Conservation (phyloP, 2,888 invertebrate genomes). For the Phania funesta region DNA sequence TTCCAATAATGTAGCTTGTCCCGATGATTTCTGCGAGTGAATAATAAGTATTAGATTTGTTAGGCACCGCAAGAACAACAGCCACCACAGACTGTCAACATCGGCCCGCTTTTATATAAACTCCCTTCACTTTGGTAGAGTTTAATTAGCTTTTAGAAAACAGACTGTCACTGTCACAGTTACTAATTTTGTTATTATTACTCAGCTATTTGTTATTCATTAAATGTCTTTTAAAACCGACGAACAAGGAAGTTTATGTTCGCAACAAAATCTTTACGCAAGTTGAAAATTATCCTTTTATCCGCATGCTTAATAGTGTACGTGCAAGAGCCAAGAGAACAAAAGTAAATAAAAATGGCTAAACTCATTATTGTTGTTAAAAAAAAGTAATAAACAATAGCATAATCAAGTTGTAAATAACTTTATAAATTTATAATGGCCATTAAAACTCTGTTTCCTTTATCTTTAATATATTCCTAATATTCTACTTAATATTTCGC, state of each 20-base stretch:
- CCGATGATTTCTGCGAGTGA: too few relatives aligned
- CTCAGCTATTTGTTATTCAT: slow-evolving; percentile 59
- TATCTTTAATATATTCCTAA: background rate
- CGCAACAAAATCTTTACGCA: slow-evolving; percentile 74
- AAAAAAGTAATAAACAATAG: background rate
- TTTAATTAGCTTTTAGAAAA: too few relatives aligned
- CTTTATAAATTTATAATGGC: slow-evolving; percentile 20
- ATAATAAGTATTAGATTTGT: too few relatives aligned
- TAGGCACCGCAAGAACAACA: too few relatives aligned
- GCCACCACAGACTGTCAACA: too few relatives aligned
- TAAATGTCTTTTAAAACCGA: slow-evolving; percentile 15
- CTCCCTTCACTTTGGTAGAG: too few relatives aligned
- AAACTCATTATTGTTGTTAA: slow-evolving; percentile 28
- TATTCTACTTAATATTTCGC: slow-evolving; percentile 21
- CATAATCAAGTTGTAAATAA: slow-evolving; percentile 18
- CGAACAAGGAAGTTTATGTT: slow-evolving; percentile 23
- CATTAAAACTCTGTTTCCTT: background rate
- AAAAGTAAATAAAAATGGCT: slow-evolving; percentile 36
- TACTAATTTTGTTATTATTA: background rate
- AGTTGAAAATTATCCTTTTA: slow-evolving; percentile 79
- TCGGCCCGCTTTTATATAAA: too few relatives aligned
- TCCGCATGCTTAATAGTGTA: slow-evolving; percentile 73
- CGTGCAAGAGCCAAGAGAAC: slow-evolving; percentile 25
- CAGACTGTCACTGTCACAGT: too few relatives aligned
- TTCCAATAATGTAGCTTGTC: too few relatives aligned